phyloP scores from a whole-genome alignment of 2,113 vertebrate species.

The Gadus macrocephalus region DNA sequence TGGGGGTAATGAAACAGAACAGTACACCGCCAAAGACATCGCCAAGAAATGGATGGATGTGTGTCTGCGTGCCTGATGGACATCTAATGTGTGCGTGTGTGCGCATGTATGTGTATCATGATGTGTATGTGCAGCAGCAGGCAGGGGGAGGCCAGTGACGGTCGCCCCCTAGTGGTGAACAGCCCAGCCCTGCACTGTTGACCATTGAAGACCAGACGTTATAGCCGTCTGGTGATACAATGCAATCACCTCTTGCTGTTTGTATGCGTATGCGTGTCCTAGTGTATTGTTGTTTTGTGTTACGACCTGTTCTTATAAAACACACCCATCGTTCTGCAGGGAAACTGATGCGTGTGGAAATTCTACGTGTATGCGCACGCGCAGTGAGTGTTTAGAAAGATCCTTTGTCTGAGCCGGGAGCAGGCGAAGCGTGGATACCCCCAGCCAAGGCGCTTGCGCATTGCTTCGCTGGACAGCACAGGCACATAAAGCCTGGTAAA shows the following conservation, averaged over 20 bases:
- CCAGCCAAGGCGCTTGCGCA: constrained; percentile 54
- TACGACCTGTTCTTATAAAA: too few relatives aligned
- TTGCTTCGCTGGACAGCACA: constrained; percentile 51
- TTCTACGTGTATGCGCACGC: constrained; percentile 35
- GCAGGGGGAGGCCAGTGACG: background rate
- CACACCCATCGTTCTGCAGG: too few relatives aligned
- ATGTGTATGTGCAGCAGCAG: background rate
- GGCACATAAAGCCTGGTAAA: constrained; percentile 72
- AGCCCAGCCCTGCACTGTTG: too few relatives aligned
- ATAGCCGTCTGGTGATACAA: too few relatives aligned
- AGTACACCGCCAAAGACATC: constrained; percentile 36
- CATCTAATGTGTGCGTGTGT: background rate
- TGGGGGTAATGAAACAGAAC: constrained; percentile 4
- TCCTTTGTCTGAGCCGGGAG: constrained; percentile 43
- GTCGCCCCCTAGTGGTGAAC: too few relatives aligned
- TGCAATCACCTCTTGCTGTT: background rate
- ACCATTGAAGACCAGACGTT: too few relatives aligned
- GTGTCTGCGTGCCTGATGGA: background rate
- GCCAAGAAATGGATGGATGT: background rate
- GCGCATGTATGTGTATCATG: background rate
- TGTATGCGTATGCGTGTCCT: background rate
- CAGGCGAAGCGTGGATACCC: constrained; percentile 22
- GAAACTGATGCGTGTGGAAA: too few relatives aligned
- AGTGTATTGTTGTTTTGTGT: too few relatives aligned
- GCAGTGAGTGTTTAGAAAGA: constrained; percentile 28